phyloP scores from a whole-genome alignment of 2,888 invertebrate species.

The Latrodectus elegans region DNA sequence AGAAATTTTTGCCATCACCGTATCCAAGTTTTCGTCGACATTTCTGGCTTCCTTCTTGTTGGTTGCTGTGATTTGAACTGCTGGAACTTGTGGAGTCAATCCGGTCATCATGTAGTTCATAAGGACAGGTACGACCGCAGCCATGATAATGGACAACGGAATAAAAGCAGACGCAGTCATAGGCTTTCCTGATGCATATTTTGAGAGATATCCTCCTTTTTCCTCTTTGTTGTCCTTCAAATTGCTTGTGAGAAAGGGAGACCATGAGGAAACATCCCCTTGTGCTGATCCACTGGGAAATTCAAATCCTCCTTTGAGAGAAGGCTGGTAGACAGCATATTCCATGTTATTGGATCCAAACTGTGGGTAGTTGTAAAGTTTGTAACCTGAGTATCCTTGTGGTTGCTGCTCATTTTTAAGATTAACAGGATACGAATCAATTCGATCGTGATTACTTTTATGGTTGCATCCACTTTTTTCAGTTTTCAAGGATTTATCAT shows the following conservation, averaged over 20 bases:
- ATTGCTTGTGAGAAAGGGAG: conserved; percentile 31
- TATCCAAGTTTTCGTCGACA: neutral
- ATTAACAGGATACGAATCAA: neutral
- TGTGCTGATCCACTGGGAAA: neutral
- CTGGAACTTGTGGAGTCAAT: neutral
- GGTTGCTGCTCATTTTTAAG: neutral
- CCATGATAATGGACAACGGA: conserved; percentile 39
- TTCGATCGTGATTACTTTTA: conserved; percentile 15
- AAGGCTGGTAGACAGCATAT: conserved; percentile 17
- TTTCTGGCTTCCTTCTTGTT: conserved; percentile 29
- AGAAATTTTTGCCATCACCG: conserved; percentile 21
- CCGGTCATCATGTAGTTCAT: conserved; percentile 61
- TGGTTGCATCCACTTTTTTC: conserved; percentile 34
- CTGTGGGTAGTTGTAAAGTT: conserved; percentile 20
- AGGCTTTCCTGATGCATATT: conserved; percentile 36
- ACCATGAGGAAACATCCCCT: neutral
- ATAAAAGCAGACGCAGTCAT: conserved; percentile 37
- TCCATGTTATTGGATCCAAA: conserved; percentile 32
- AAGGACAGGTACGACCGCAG: conserved; percentile 50
- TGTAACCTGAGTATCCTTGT: neutral
- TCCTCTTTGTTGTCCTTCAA: conserved; percentile 21
- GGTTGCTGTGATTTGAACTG: conserved; percentile 31
- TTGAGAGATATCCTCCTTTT: conserved; percentile 37
- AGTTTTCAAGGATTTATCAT: neutral
- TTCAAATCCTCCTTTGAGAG: conserved; percentile 26